Evolutionary conservation across 1,140 invertebrate species (phyloP), one percentile per base, ranked within the genome.

Genomic region (Aphaenogaster rudis): DNA sequence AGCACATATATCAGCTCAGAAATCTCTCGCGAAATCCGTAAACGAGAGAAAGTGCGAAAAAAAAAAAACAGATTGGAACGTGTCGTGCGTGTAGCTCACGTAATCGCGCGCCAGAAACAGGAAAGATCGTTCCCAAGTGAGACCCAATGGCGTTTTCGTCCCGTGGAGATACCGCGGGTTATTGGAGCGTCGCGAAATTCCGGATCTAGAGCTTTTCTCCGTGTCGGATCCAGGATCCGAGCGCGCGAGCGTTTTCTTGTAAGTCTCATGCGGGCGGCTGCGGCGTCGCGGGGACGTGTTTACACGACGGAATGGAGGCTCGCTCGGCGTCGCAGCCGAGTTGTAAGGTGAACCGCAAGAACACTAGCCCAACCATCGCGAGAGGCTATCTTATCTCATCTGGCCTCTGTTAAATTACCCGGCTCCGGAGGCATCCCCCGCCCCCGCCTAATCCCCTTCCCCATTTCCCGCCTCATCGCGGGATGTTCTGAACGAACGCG

Each of bases 401-500:
- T 92, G 71, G 88, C 87, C 87, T 79, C 91, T 92, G 91, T 90
- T 93, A 93, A 93, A 93, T 93, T 93, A 93, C 88, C 92, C 89
- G 84, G 67, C 79, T 54, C 59, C 54, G 36, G 69, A 52, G 82
- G 71, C 61, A 28, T 69, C 50, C 69, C 67, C 42, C 69, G 1
- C 39, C 6, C 45, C 48, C 8, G 17, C 17, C 80, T 69, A 77
- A 61, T 78, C 63, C 61, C 59, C 76, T 48, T 50, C 48, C 66
- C 69, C 7, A 57, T 74, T 85, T 87, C 59, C 48, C 17, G 45
- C 54, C 76, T 63, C 90, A 57, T 86, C 72, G 72, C 66, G 63
- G 50, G 52, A 50, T 67, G 39, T 69, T 33, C 74, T 63, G 69
- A 77, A 90, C 86, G 82, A 71, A 66, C 88, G 64, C 86, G 77